These are phyloP conservation scores for Odontesthes bonariensis DNA, from an alignment of 2,113 vertebrate genomes.

Conservation along the genomic window DNA sequence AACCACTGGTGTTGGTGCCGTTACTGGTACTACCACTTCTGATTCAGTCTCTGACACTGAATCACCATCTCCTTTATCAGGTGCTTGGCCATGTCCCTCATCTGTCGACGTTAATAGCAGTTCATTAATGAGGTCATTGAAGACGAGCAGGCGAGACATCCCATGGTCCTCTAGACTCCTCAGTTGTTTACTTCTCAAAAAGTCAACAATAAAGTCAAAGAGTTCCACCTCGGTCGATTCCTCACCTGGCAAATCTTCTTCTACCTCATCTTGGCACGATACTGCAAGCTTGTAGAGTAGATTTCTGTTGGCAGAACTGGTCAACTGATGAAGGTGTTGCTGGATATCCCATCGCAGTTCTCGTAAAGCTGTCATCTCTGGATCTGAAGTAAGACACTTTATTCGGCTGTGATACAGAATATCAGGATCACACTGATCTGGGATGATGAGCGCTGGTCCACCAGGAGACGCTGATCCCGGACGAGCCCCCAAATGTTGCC, in stretches of 20 bases:
- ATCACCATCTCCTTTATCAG: neutral
- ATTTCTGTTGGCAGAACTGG: neutral
- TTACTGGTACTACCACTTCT: neutral
- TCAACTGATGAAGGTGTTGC: neutral
- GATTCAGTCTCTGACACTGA: neutral
- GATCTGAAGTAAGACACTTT: neutral
- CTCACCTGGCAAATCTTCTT: neutral
- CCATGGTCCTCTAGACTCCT: neutral
- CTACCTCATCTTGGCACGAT: neutral
- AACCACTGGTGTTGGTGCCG: neutral
- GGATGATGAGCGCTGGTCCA: neutral
- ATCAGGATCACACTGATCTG: neutral
- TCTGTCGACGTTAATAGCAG: neutral
- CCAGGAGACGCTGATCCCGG: too few relatives aligned
- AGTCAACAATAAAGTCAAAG: neutral
- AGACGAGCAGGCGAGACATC: neutral
- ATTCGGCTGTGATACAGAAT: neutral
- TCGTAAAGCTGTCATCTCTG: neutral
- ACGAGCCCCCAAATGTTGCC: too few relatives aligned
- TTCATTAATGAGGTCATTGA: neutral
- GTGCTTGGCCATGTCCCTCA: neutral
- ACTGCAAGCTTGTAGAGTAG: neutral
- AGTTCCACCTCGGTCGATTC: conserved; percentile 7
- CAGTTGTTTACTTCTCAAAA: neutral
- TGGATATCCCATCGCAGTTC: conserved; percentile 2